phyloP scores from a whole-genome alignment of 2,888 invertebrate species.

The Odontomyia ornata region DNA sequence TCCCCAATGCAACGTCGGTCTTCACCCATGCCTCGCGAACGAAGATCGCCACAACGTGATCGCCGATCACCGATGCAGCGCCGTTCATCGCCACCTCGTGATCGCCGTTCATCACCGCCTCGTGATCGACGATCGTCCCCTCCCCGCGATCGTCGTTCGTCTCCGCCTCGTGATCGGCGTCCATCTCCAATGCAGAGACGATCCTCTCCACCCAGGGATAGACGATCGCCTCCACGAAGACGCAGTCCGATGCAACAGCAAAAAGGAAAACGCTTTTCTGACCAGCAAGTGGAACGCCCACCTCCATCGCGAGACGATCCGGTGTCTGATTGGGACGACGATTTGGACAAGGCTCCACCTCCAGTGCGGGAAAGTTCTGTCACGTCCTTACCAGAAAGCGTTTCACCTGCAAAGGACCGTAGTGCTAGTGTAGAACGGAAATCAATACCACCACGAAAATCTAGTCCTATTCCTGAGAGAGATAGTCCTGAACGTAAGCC shows the following conservation, averaged over 20 bases:
- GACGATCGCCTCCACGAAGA: constrained; percentile 13
- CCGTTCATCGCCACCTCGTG: constrained; percentile 49
- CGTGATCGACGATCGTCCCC: constrained; percentile 41
- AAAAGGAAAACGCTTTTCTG: constrained; percentile 37
- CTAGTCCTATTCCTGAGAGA: constrained; percentile 51
- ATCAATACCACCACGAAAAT: constrained; percentile 46
- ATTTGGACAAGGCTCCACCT: background rate
- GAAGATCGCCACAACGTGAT: constrained; percentile 50
- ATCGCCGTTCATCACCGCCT: constrained; percentile 41
- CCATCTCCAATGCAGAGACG: constrained; percentile 44
- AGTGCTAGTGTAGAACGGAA: constrained; percentile 40
- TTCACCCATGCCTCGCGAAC: constrained; percentile 53
- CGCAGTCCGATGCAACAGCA: constrained; percentile 23
- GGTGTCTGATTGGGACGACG: constrained; percentile 56
- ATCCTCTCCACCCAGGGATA: constrained; percentile 43
- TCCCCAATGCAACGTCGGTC: constrained; percentile 26
- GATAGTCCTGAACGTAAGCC: constrained; percentile 48
- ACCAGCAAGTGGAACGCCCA: constrained; percentile 31
- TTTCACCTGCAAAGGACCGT: constrained; percentile 47
- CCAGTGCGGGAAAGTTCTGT: background rate
- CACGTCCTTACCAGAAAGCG: background rate
- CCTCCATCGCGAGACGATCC: constrained; percentile 7
- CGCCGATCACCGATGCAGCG: constrained; percentile 55
- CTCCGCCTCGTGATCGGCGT: constrained; percentile 30
- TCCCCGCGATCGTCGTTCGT: constrained; percentile 48